These are phyloP conservation scores for Melanotaenia duboulayi DNA, from an alignment of 2,113 vertebrate species.

Conservation along the genomic window DNA sequence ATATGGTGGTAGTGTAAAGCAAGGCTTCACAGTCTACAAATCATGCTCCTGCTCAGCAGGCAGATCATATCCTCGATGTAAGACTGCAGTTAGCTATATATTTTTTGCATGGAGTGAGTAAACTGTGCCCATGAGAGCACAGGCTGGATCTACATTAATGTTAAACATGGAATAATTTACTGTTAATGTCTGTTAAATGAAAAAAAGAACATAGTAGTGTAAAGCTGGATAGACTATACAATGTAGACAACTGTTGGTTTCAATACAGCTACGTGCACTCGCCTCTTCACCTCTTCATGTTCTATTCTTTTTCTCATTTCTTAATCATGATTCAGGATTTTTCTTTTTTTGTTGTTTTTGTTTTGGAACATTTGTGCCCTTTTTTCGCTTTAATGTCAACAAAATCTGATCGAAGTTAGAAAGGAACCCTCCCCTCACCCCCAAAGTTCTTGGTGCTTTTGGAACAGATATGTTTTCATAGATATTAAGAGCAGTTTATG, in stretches of 20 bases:
- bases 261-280: slow-evolving; percentile 35
- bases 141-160: slow-evolving; percentile 72
- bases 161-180: slow-evolving; percentile 58
- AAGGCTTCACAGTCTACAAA: slow-evolving; percentile 40
- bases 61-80: slow-evolving; percentile 56
- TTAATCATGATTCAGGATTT: background rate
- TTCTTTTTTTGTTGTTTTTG: background rate
- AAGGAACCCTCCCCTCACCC: slow-evolving; percentile 46
- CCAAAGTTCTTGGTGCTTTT: slow-evolving; percentile 62
- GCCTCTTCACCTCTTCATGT: slow-evolving; percentile 6
- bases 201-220: slow-evolving; percentile 51
- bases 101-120: slow-evolving; percentile 63
- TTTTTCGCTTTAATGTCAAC: slow-evolving; percentile 12
- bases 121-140: slow-evolving; percentile 65
- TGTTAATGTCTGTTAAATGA: slow-evolving; percentile 71
- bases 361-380: background rate
- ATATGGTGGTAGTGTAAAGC: slow-evolving; percentile 26
- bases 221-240: slow-evolving; percentile 69
- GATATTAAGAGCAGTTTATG: slow-evolving; percentile 83
- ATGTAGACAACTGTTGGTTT: slow-evolving; percentile 48
- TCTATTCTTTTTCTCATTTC: background rate
- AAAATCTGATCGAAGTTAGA: slow-evolving; percentile 24
- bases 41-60: slow-evolving; percentile 53
- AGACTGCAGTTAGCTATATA: slow-evolving; percentile 53
- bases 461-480: slow-evolving; percentile 84